Percentiles rank a stretch among this genome's conserved stretches.
phyloP scores from a whole-genome alignment of 2,113 vertebrate genomes.

The Apteryx mantelli region DNA sequence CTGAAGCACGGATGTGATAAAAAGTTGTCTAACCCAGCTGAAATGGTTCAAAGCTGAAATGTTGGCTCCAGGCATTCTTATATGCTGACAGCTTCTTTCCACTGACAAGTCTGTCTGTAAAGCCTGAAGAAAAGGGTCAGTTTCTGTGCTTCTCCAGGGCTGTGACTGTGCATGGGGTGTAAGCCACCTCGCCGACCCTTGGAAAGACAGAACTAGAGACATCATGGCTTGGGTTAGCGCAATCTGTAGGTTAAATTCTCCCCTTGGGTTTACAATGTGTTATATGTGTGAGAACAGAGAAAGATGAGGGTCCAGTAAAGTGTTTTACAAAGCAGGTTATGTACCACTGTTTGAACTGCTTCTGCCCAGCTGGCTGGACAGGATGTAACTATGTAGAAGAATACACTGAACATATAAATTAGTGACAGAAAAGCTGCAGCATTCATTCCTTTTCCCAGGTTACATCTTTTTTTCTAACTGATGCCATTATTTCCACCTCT shows the following conservation, averaged over 20 bases:
- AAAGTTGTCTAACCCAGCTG: neutral
- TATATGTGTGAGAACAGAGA: neutral
- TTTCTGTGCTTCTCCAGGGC: neutral
- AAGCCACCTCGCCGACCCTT: neutral
- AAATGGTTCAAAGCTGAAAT: neutral
- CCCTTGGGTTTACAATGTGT: neutral
- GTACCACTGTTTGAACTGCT: neutral
- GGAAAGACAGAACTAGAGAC: neutral
- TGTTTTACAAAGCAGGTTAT: accelerated
- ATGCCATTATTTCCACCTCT: neutral
- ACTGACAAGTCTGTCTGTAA: neutral
- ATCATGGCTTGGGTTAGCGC: neutral
- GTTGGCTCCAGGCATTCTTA: neutral
- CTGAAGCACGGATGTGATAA: neutral
- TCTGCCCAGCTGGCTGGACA: neutral
- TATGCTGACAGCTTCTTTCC: accelerated
- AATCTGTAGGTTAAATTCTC: neutral
- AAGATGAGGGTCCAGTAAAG: accelerated
- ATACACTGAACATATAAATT: neutral
- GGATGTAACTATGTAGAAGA: neutral
- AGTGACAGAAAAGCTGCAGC: neutral
- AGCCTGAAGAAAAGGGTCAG: neutral
- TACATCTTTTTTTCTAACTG: neutral
- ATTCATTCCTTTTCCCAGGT: neutral
- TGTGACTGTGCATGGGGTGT: neutral